Evolutionary conservation across 2,888 invertebrate species (phyloP), one percentile per base, ranked within the genome.

Genomic region (Agrochola lychnidis): DNA sequence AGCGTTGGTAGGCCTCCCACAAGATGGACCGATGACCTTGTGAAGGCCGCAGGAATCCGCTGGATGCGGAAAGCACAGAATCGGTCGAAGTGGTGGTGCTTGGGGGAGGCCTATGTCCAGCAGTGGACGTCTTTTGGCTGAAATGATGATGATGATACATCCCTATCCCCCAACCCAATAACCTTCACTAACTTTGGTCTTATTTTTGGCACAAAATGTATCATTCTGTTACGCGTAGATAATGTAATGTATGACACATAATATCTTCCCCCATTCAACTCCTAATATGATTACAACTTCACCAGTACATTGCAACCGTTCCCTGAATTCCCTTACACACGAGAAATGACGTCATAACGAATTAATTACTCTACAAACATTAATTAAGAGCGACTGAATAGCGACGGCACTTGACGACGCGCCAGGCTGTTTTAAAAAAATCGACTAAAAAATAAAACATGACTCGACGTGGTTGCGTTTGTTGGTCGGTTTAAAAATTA

Each of bases 341-440:
- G 57, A 69, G 61, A 22, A 56, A 40, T 84, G 78, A 84, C 83
- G 89, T 83, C 88, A 82, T 57, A 81, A 76, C 78, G 75, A 78
- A 81, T 88, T 83, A 88, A 88, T 88, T 85, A 85, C 78, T 78
- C 48, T 45, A 73, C 86, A 79, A 79, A 77, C 79, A 81, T 82
- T 88, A 86, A 89, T 89, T 85, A 86, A 69, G 72, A 74, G 48
- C 40, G 66, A 63, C 53, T 82, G 75, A 82, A 83, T 82, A 59
- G 79, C 69, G 82, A 42, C 66, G 66, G 53, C n/a, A 12, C 79
- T 56, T 62, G n/a, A 62, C 53, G 62, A 53, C 62, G 82, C 36
- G 25, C 9, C 81, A 70, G 48, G 40, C 51, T 63, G 67, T 64
- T 70, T 72, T 25, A n/a, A 73, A 72, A 82, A 83, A 85, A 85